phyloP scores from a whole-genome alignment of 2,888 invertebrate species.

The Tipula unca region DNA sequence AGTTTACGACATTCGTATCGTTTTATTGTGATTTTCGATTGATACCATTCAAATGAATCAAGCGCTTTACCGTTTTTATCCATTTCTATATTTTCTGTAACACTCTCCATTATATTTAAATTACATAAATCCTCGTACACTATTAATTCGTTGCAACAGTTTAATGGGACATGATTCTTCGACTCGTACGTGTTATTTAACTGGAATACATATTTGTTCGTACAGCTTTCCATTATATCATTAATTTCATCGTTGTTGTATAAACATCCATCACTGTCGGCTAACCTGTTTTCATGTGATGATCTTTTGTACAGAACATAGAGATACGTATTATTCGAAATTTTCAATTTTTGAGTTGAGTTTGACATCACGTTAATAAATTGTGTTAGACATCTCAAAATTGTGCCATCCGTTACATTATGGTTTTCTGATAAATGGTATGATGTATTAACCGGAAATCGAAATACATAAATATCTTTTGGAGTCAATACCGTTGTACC shows the following conservation, averaged over 20 bases:
- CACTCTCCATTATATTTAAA: not conserved
- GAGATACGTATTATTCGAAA: not conserved
- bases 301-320: not conserved
- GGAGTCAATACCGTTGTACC: not conserved
- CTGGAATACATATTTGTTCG: not conserved
- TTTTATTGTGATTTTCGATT: not conserved
- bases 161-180: not conserved
- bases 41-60: not conserved
- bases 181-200: not conserved
- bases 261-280: not conserved
- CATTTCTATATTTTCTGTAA: not conserved
- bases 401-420: not conserved
- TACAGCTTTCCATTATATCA: not conserved
- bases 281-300: not conserved
- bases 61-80: not conserved
- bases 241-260: not conserved
- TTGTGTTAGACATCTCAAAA: not conserved
- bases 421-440: slow-evolving; percentile 1
- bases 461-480: slow-evolving; percentile 14
- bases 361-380: not conserved
- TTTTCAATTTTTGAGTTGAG: not conserved
- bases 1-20: not conserved
- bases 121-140: not conserved
- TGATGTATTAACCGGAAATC: not conserved
- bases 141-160: slow-evolving; percentile 15